These are phyloP conservation scores for Terrapene triunguis DNA, from an alignment of 2,113 vertebrate genomes.

Conservation along the genomic window DNA sequence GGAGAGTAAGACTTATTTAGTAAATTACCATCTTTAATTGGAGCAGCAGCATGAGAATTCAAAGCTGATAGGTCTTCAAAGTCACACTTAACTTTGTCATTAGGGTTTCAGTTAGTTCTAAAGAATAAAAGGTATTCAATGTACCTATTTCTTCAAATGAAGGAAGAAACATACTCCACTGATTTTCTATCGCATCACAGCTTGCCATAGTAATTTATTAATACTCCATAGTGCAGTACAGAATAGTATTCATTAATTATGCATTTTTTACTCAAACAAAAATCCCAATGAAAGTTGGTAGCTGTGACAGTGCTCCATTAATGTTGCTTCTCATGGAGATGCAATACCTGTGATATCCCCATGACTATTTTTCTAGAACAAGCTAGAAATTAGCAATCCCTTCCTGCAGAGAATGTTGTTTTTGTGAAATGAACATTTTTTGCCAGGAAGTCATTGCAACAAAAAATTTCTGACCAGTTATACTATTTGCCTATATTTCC, in stretches of 20 bases:
- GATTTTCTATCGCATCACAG: not conserved
- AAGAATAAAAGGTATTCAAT: not conserved
- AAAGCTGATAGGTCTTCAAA: not conserved
- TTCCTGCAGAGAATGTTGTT: no score
- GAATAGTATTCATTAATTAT: not conserved
- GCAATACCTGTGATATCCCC: not conserved
- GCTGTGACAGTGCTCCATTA: not conserved
- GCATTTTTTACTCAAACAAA: not conserved
- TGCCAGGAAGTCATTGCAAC: not conserved
- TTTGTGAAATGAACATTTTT: no score
- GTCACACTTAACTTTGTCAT: not conserved
- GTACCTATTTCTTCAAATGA: no score
- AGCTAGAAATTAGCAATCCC: no score
- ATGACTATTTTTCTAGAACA: not conserved
- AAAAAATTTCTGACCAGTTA: not conserved
- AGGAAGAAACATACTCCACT: not conserved
- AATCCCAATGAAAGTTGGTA: accelerated
- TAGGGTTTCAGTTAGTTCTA: not conserved
- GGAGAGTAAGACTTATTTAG: not conserved
- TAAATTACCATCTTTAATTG: not conserved
- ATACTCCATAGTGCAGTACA: accelerated
- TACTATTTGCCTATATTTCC: not conserved
- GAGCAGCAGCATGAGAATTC: not conserved
- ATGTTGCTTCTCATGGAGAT: not conserved
- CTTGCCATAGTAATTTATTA: not conserved